Evolutionary conservation across 2,797 vertebrate genomes (phyloP), one percentile per base, ranked within the genome.

Genomic region (Microcaecilia unicolor): DNA sequence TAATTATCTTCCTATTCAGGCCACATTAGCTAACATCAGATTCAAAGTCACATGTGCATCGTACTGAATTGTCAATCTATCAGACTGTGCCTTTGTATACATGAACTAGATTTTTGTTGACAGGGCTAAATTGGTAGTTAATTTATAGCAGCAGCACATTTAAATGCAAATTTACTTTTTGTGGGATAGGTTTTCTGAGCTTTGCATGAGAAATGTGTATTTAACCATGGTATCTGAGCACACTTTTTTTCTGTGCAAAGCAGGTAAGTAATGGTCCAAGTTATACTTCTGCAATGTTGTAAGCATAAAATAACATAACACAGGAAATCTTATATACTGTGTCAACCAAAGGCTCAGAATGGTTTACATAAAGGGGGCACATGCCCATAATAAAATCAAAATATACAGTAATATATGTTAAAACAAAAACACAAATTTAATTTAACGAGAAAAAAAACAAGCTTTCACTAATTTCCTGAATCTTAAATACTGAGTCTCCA

Each of bases 31-130:
- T 39, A 51, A 48, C 36, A 55, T 43, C 33, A 53, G 20, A 54
- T 58, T 66, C 50, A 43, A 61, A 73, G 48, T 53, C 43, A 53
- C 30, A 56, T 44, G 26, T 22, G 12, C 25, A 60, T 58, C 49
- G 61, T 36, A 53, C 19, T 34, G 52, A 43, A 70, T 47, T 55
- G 48, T 55, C 56, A 69, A 55, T 59, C 59, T 25, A 39, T 38
- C 48, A 34, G 16, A 36, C 15, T 29, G 46, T 28, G 32, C 38
- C 37, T 63, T 41, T 70, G 46, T 54, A 64, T 60, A 55, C 47
- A 41, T 34, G 70, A 57, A 10, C 46, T 64, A 74, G 64, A 66
- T 59, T 78, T 64, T 56, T 67, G 48, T 76, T 78, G 68, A 74
- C 64, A 74, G 33, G 41, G 12, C 38, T 73, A 72, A 80, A 74